phyloP scores from a whole-genome alignment of 2,113 vertebrate species.

The Oenanthe oenanthe region DNA sequence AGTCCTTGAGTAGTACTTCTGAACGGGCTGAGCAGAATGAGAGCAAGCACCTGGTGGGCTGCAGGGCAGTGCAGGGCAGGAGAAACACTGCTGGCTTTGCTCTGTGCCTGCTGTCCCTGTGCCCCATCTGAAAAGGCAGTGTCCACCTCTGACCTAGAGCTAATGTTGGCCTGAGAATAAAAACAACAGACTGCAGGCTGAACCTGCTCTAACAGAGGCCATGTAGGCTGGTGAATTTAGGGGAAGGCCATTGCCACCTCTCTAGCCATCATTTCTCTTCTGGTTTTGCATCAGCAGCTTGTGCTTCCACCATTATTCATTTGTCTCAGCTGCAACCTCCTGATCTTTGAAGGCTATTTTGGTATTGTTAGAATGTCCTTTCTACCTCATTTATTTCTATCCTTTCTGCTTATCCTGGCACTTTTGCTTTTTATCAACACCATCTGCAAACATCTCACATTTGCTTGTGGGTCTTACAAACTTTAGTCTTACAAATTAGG shows the following conservation, averaged over 20 bases:
- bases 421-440: neutral
- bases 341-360: conserved; percentile 8
- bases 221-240: neutral
- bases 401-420: neutral
- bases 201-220: neutral
- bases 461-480: neutral
- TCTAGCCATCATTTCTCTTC: neutral
- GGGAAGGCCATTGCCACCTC: neutral
- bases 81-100: neutral
- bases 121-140: neutral
- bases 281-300: neutral
- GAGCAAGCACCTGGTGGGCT: neutral
- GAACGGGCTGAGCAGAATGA: neutral
- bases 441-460: neutral
- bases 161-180: neutral
- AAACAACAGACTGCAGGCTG: neutral
- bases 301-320: neutral
- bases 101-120: neutral
- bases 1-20: conserved; percentile 4
- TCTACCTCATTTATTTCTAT: neutral
- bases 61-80: neutral
- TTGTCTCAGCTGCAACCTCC: neutral
- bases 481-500: neutral
- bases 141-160: neutral
- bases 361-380: neutral